Base-by-base conservation (phyloP, 2,113 vertebrate species). In the Gadus macrocephalus region DNA sequence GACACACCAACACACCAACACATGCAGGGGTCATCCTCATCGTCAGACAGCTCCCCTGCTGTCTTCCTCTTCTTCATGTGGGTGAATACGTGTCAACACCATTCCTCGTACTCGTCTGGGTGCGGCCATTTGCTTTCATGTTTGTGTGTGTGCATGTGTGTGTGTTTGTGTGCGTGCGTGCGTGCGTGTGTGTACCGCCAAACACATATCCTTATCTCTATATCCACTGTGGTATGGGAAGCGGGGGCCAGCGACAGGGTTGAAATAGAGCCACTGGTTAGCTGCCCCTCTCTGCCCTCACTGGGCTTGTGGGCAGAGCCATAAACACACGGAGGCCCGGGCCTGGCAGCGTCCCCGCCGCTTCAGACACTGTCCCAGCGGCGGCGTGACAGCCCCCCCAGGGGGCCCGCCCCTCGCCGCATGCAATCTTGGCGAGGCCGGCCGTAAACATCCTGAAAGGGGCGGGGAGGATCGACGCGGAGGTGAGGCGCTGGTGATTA, bases 331-430 rank as follows among this genome's bases (percentile, higher is more conserved):
- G 35, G 70, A 79, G 38, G 63, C 77, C 66, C 25, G 25, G 71
- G 67, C 79, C 25, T 83, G 79, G 78, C 80, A 84, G 70, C 70
- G 81, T 87, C 81, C 75, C 75, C 85, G 62, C 73, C 69, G 68
- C 67, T 81, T 71, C 77, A 79, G 77, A 87, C 79, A 81, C 87
- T 86, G 86, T 87, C 80, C 42, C 42, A 49, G 42, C 9, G 42
- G 42, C 42, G 8, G 42, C 42, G 42, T 49, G 11, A 79, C 72
- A 70, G 79, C 80, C 70, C 80, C 70, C 66, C 73, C 69, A 75
- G 17, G 68, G 66, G 67, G 38, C 59, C 22, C 42, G 67, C 53
- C 59, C 22, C 42, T 49, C 42, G 22, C 85, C 82, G 67, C 84
- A 84, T 20, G 69, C 84, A 85, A 78, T 81, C 77, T 25, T 77